Base-by-base conservation (phyloP, 1,140 invertebrate species). In the Achroia grisella region DNA sequence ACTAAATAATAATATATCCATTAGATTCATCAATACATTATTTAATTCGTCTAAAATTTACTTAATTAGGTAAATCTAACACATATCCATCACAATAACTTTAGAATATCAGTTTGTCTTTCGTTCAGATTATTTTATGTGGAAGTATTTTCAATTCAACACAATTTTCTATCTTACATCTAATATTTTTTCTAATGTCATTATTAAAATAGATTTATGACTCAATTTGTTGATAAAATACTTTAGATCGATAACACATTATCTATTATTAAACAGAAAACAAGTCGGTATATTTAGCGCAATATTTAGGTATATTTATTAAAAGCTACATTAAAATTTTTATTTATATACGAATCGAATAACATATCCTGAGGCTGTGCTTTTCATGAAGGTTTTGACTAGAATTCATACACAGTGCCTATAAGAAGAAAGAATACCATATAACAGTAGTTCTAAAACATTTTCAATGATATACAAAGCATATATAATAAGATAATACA, bases 21-120 rank as follows among this genome's bases (percentile, higher is more conserved):
- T 28, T 39, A 6, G n/a, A 28, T 2, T 39, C 5, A 39, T 39
- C 8, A 10, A 39, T 31, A 41, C 36, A 29, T 29, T 10, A 35
- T 29, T 35, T 6, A 48, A 41, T 36, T 28, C 39, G 45, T 57
- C 68, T 66, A 62, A 45, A 54, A 48, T 67, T 59, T 60, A 57
- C 53, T 53, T 64, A 68, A 73, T 48, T 67, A 42, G 63, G 62
- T 73, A 70, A 62, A 63, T 71, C 67, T 82, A 82, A 81, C 76
- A 80, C 78, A 80, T 80, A 80, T 80, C 76, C 78, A 84, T 82
- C 80, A 84, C 80, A 84, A 77, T 84, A 65, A 71, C 57, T 84
- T 84, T 84, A 84, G 80, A 82, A 84, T 84, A 84, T 84, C 69
- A 80, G 80, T 84, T 35, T 82, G 60, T 64, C 75, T 77, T 77